Evolutionary conservation across 2,113 vertebrate genomes (phyloP).

Genomic region (cat (Felis catus)): F.catus_Fca126_mat1.0 CM031412.1:93902501-93903000

Average conservation of each 20-base stretch:
- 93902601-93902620: background rate
- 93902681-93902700: background rate
- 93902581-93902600: background rate
- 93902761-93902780: background rate
- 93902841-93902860: background rate
- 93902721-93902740: background rate
- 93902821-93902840: background rate
- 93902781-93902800: background rate
- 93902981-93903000: background rate
- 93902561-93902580: background rate
- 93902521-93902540: conserved; percentile 20
- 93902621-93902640: conserved; percentile 2
- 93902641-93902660: background rate
- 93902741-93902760: background rate
- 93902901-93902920: background rate
- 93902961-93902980: background rate
- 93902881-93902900: background rate
- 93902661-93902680: background rate
- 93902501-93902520: background rate
- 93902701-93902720: background rate
- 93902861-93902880: background rate
- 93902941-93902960: background rate
- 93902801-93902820: background rate
- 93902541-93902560: background rate
- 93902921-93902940: background rate